These are phyloP conservation scores for Stenopsyche tienmushanensis DNA, from an alignment of 1,140 invertebrate species.

Conservation along the genomic window DNA sequence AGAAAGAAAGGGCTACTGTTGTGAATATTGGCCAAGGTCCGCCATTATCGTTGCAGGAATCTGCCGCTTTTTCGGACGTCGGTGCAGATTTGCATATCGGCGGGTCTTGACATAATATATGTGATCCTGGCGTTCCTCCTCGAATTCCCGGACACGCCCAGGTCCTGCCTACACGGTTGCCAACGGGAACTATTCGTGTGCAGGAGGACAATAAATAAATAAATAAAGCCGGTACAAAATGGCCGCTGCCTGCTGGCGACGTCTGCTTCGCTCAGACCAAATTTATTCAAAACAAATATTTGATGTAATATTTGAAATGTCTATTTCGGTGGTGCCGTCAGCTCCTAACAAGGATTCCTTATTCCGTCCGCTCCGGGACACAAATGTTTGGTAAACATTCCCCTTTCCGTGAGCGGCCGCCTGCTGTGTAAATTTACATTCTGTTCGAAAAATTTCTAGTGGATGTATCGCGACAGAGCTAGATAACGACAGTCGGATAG, in stretches of 20 bases:
- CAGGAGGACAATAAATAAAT: background rate
- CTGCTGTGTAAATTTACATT: conserved; percentile 30
- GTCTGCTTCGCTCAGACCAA: background rate
- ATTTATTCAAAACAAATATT: conserved; percentile 30
- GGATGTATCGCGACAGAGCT: background rate
- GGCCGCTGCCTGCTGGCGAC: background rate
- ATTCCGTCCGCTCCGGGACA: conserved; percentile 8
- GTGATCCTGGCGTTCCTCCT: too few species aligned
- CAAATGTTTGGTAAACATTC: conserved; percentile 27
- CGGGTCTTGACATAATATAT: too few species aligned
- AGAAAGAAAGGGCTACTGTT: too few species aligned
- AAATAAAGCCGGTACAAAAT: background rate
- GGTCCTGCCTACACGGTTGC: too few species aligned
- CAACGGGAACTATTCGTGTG: background rate
- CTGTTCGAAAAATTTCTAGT: background rate
- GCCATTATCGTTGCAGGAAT: too few species aligned
- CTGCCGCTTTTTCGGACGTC: too few species aligned
- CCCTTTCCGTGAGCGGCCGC: conserved; percentile 7
- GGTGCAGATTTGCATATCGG: too few species aligned
- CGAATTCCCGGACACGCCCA: too few species aligned
- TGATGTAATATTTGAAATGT: conserved; percentile 30
- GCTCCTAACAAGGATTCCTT: conserved; percentile 23
- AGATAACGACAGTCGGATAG: too few species aligned
- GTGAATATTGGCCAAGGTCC: too few species aligned
- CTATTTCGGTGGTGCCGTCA: conserved; percentile 12